Evolutionary conservation across 2,888 invertebrate genomes (phyloP), one percentile per base, ranked within the genome.

Genomic region (Aleiodes alternator): DNA sequence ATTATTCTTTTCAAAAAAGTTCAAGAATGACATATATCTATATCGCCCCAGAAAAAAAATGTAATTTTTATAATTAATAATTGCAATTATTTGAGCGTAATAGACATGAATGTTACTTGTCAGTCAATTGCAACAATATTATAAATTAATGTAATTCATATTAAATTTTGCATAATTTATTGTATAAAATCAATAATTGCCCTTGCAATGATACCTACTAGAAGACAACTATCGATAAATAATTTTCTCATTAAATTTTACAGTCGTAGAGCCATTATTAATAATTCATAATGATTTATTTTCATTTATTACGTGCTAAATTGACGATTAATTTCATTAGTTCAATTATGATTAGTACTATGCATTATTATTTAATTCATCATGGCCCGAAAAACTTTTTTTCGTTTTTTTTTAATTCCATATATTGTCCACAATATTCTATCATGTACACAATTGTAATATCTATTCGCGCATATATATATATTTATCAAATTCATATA

Each of bases 121-220:
- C 23, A 23, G 23, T 23, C 23, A 23, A 23, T 23, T 23, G 23
- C 23, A 23, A 23, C 23, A 23, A 23, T 43, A n/a, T n/a, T 4
- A n/a, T 43, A 3, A 61, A 61, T 61, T 61, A 38, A 61, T n/a
- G 14, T 38, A 38, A 61, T 16, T 61, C 16, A 48, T 38, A 70
- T 77, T 72, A 80, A 79, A 79, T 73, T 81, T 81, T 80, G 78
- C 77, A 80, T 79, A 78, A 76, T 82, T 82, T 82, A 82, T 82
- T 81, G 79, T 82, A 82, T 80, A 82, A 82, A 81, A 82, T 80
- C 80, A 80, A 81, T 81, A 79, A 82, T 79, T 81, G 80, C 82
- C 80, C 79, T 77, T 78, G 81, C 80, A 79, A 82, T 81, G 80
- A 80, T 80, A 80, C 23, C 79, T 80, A 81, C 80, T 80, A 80